Evolutionary conservation across 2,888 invertebrate species (phyloP), one percentile per base, ranked within the genome.

Genomic region (Oscheius myriophilus): DNA sequence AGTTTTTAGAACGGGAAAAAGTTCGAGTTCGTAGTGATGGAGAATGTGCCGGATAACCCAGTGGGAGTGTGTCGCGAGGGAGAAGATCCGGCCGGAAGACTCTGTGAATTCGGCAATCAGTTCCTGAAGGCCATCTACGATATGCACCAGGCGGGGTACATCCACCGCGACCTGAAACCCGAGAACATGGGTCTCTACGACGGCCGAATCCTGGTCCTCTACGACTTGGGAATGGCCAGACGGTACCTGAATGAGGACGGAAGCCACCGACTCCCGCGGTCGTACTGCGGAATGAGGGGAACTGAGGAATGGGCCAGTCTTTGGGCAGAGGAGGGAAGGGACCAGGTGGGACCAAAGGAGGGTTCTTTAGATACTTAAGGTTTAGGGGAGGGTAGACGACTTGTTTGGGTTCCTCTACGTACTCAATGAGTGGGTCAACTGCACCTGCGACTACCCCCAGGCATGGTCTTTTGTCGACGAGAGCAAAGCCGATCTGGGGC

Each of bases 221-320:
- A 62, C 39, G 62, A 62, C 42, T 11, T 62, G 25, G 62, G 62
- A n/a, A 49, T 62, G 62, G 25, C 26, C n/a, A 26, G 62, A 14
- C 41, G 52, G 14, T 62, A 23, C 14, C 41, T 49, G 51, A 39
- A 51, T 49, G 23, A 49, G 26, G 21, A 52, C 12, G 62, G 62
- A 1, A 62, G 21, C 11, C 16, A n/a, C 3, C 33, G 62, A 26
- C 21, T 26, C 6, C 42, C 52, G 14, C 18, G 62, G 21, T 23
- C 49, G 16, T 21, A 33, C 21, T 33, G 33, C n/a, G 23, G 49
- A 14, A 46, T 52, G 16, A 21, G 62, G 12, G 62, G 62, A 16
- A 62, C 62, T 18, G 62, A 62, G 23, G 62, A 62, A 39, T 62
- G 62, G 62, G 26, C 39, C 41, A 46, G 46, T 21, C 25, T 62